Percentiles rank a stretch among this genome's conserved stretches.
phyloP scores from a whole-genome alignment of 1,140 invertebrate species.

The Hylyphantes graminicola region DNA sequence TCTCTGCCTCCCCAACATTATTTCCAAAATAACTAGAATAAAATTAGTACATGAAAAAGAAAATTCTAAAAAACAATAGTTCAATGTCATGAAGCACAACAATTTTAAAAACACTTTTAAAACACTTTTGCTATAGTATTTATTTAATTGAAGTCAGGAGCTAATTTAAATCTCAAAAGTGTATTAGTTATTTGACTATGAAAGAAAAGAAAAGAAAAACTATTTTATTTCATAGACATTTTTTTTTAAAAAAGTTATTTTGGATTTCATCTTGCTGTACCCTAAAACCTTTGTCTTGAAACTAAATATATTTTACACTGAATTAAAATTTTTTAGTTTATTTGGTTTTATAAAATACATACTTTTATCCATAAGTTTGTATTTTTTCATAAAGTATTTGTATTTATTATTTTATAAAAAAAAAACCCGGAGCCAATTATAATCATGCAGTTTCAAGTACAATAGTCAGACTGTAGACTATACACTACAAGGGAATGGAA shows the following conservation, averaged over 20 bases:
- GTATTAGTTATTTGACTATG: not conserved
- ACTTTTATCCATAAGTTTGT: too few relatives aligned
- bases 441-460: too few relatives aligned
- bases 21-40: constrained; percentile 64
- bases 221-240: not conserved
- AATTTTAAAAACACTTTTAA: not conserved
- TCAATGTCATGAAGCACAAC: not conserved
- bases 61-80: not conserved
- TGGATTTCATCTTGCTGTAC: not conserved
- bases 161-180: not conserved
- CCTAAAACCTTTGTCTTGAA: too few relatives aligned
- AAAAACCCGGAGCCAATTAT: too few relatives aligned
- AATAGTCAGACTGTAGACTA: too few relatives aligned
- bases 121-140: too few relatives aligned
- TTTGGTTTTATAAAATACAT: too few relatives aligned
- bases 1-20: constrained; percentile 81
- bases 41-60: not conserved
- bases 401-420: too few relatives aligned
- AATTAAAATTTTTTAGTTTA: too few relatives aligned
- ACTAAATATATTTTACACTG: too few relatives aligned
- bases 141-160: not conserved
- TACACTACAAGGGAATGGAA: too few relatives aligned
- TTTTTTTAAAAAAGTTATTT: not conserved
- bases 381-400: too few relatives aligned
- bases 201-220: not conserved